phyloP scores from a whole-genome alignment of 1,140 invertebrate genomes.

The Cotesia vestalis region DNA sequence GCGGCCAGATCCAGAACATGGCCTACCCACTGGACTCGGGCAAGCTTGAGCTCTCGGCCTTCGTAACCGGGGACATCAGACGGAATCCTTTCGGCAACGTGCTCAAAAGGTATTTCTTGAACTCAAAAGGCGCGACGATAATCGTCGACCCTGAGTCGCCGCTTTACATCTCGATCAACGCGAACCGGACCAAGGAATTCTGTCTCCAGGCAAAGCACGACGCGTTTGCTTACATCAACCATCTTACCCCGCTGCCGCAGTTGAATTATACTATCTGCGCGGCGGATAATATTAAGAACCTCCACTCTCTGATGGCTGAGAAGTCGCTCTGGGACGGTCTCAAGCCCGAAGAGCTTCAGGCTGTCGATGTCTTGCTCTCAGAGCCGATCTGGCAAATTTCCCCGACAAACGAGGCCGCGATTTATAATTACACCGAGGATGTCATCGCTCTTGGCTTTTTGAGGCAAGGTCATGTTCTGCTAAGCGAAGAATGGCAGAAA shows the following conservation, averaged over 20 bases:
- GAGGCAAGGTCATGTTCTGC: slow-evolving; percentile 80
- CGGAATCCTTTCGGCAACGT: slow-evolving; percentile 83
- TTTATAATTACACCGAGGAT: slow-evolving; percentile 84
- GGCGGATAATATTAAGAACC: slow-evolving; percentile 76
- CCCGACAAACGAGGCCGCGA: slow-evolving; percentile 73
- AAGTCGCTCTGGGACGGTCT: slow-evolving; percentile 83
- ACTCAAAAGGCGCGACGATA: slow-evolving; percentile 83
- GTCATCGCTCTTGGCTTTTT: slow-evolving; percentile 79
- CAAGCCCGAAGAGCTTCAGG: slow-evolving; percentile 76
- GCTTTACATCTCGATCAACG: slow-evolving; percentile 79
- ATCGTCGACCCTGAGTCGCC: slow-evolving; percentile 80
- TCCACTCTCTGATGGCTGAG: slow-evolving; percentile 78
- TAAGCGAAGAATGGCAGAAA: slow-evolving; percentile 87
- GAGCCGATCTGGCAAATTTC: slow-evolving; percentile 88
- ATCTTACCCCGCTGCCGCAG: slow-evolving; percentile 70
- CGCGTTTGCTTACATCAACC: slow-evolving; percentile 80
- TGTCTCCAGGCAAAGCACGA: slow-evolving; percentile 80
- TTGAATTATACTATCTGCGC: slow-evolving; percentile 89
- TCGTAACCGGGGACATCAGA: slow-evolving; percentile 82
- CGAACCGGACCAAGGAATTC: slow-evolving; percentile 70
- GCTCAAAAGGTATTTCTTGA: slow-evolving; percentile 83
- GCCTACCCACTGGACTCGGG: slow-evolving; percentile 83
- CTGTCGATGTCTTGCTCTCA: slow-evolving; percentile 78
- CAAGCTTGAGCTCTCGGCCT: slow-evolving; percentile 77
- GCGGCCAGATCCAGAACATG: slow-evolving; percentile 78